Evolutionary conservation across 2,113 vertebrate species (phyloP).

Genomic region (Notechis scutatus): DNA sequence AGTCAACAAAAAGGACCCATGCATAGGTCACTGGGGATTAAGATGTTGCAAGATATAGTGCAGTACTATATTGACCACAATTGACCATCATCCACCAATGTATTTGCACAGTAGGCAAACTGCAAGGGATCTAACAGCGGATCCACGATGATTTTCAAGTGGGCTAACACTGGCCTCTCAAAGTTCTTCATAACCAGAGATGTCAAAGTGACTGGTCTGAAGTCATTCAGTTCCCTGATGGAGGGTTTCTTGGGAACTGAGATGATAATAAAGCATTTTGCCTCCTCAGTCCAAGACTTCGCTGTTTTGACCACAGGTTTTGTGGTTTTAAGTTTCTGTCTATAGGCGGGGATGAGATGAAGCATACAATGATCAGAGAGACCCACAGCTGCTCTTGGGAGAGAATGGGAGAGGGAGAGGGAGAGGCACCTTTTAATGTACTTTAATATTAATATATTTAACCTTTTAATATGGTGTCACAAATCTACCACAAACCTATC

Average conservation of each 20-base stretch:
- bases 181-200: background rate
- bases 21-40: background rate
- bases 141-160: background rate
- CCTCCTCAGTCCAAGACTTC: too few species aligned
- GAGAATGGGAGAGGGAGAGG: too few species aligned
- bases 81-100: background rate
- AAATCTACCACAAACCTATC: background rate
- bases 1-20: background rate
- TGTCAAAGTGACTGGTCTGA: background rate
- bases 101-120: background rate
- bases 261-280: too few species aligned
- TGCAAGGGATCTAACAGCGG: background rate
- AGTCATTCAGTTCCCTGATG: background rate
- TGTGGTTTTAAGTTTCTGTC: too few species aligned
- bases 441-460: too few species aligned
- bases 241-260: too few species aligned
- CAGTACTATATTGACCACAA: background rate
- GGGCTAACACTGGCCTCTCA: background rate
- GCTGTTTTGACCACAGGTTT: too few species aligned
- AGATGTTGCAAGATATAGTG: background rate
- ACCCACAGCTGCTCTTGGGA: too few species aligned
- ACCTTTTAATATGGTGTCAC: background rate
- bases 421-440: too few species aligned
- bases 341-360: too few species aligned
- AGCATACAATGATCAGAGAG: too few species aligned